Conservation (phyloP, 2,113 vertebrate species). For the Phaethon lepturus region DNA sequence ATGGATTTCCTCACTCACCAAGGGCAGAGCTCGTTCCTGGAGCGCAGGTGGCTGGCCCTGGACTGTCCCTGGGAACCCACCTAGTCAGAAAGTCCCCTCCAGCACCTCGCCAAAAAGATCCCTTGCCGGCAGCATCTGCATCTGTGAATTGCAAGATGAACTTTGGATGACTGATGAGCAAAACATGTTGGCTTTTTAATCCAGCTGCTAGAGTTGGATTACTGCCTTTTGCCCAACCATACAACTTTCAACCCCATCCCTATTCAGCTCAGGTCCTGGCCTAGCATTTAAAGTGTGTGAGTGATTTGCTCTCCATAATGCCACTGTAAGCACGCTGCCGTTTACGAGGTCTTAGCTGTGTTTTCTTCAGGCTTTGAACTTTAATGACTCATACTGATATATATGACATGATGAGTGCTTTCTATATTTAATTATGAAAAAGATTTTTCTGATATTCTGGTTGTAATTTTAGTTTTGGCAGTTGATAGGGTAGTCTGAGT, state of each 20-base stretch:
- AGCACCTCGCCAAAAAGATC: not conserved
- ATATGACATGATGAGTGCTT: not conserved
- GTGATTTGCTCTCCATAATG: not conserved
- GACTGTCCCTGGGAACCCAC: not conserved
- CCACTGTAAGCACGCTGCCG: not conserved
- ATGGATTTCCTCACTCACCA: not conserved
- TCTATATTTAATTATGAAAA: slow-evolving; percentile 23
- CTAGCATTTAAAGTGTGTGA: slow-evolving; percentile 1
- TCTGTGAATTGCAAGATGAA: not conserved
- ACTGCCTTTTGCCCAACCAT: not conserved
- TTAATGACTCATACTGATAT: not conserved
- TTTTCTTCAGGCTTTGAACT: slow-evolving; percentile 35
- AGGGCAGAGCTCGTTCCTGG: not conserved
- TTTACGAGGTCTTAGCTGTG: not conserved
- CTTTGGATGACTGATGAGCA: slow-evolving; percentile 43
- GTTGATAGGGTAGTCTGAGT: not conserved
- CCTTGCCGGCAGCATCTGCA: not conserved
- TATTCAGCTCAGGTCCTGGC: not conserved
- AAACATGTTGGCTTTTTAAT: slow-evolving; percentile 16
- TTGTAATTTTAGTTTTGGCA: slow-evolving; percentile 7
- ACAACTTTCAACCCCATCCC: not conserved
- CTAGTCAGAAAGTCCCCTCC: not conserved
- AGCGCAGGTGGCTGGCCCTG: not conserved
- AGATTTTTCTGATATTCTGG: not conserved
- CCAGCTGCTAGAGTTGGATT: slow-evolving; percentile 22